Base-by-base conservation (phyloP, 2,888 invertebrate genomes). In the Lysandra coridon region DNA sequence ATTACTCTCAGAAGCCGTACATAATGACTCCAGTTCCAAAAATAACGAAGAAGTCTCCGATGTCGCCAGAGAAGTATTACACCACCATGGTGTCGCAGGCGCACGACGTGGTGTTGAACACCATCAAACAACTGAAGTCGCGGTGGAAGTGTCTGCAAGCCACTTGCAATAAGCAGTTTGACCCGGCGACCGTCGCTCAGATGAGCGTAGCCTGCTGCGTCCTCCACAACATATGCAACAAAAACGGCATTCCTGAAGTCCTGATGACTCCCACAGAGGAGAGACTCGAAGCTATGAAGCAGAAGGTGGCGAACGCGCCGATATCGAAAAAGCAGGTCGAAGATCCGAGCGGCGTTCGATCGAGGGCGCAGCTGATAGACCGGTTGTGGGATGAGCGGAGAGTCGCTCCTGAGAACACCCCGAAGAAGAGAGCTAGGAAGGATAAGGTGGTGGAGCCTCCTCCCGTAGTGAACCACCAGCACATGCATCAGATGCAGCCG, bases 61-160 rank as follows among this genome's bases (percentile, higher is more conserved):
- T 90, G 0, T 92, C 93, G 4, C 93, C 93, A 0, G 93, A 93
- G 78, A 93, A 93, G 69, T 88, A 93, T 82, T 93, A 92, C 85
- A 86, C 90, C 0, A 90, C 84, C n/a, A 81, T 93, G 17, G 93
- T 93, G 83, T 79, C 85, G 1, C 91, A 91, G 76, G 85, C 90
- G 0, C 89, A 90, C 80, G 84, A 82, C 1, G 86, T 87, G 0
- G 88, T 88, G 5, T 84, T 85, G 0, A 92, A 92, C 10, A 90
- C 92, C 0, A 92, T 93, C 17, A 92, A 92, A 85, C 92, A 92
- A 73, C 81, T 93, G n/a, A 93, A 93, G 80, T 90, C 90, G 53
- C 81, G 93, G 4, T 93, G 93, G 93, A 93, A 93, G 85, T 93
- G 93, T 64, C 86, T 93, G 0, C 93, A 93, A 83, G 91, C 92